Base-by-base conservation (phyloP, 1,140 invertebrate species). In the Cotesia vestalis region DNA sequence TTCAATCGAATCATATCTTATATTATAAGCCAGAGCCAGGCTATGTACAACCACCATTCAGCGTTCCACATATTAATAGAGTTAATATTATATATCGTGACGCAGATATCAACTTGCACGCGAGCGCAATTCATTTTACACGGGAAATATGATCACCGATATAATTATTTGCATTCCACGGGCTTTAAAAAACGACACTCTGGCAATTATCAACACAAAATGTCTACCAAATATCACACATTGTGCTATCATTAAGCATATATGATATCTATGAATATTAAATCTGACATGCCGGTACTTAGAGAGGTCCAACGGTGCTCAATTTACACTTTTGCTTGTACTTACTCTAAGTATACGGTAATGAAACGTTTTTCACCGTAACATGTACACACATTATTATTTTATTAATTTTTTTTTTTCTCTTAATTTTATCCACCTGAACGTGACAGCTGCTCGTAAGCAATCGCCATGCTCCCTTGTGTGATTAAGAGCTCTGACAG, bases 381-480 rank as follows among this genome's bases (percentile, higher is more conserved):
- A 20, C 27, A 27, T 55, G 27, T 17, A 9, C 5, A 46, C 20
- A 12, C 17, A 20, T 70, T 52, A 20, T 70, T 46, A 17, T 6
- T 46, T 40, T 66, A 6, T 71, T 55, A 52, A 14, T 71, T 62
- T 63, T 12, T 51, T 12, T 51, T 63, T 35, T 36, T 66, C 46
- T 66, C 27, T 66, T 72, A 66, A 34, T 38, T 68, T 20, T 60
- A 53, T 70, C 35, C 73, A 73, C 73, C 73, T 75, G 76, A 75
- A 70, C 71, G 63, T 78, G 76, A 76, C 76, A 78, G 76, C 74
- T 74, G 76, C 62, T 38, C 20, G 61, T 73, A 71, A 62, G 68
- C 66, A 69, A 72, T 71, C 53, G 46, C 34, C 36, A 27, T 60
- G 34, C 66, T 64, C 36, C 34, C 66, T 27, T 64, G 62, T 64